Base-by-base conservation (phyloP, 2,888 invertebrate species). In the Drosophila greeni region DNA sequence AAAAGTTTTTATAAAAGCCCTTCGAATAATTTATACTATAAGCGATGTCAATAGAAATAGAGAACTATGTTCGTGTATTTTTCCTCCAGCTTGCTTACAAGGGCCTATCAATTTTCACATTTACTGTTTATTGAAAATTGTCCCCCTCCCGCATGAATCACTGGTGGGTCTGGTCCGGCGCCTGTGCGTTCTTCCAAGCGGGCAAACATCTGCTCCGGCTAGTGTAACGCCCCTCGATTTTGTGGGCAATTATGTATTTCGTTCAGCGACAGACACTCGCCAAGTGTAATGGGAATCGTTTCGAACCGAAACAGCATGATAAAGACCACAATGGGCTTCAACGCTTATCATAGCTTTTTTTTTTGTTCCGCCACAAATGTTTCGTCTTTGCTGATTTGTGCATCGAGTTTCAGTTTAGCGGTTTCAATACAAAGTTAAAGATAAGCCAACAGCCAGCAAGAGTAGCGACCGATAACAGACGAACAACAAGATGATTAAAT, bases 161-260 rank as follows among this genome's bases (percentile, higher is more conserved):
- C 33, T 47, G 67, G 31, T 7, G 6, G 4, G 18, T 12, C 16
- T 29, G 45, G 16, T 9, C 36, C 40, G 39, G 40, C 31, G 23
- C 18, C 37, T 11, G 12, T 18, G 24, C 24, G 36, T 40, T 60
- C 20, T n/a, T 26, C 11, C n/a, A 33, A 43, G 40, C 16, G 26
- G 51, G 3, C 20, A 20, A 69, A 61, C 64, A 70, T 64, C 70
- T 69, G 69, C 18, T 26, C 23, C 40, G 18, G 36, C 43, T 20
- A 47, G 23, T 57, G 37, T 29, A 59, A 71, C 71, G 72, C 71
- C 71, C 72, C 72, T 67, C 37, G 33, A 71, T 55, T 55, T 54
- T 16, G 29, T 33, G 31, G 33, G 60, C 34, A 60, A 60, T 60
- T 60, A 43, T 52, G 39, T 14, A 48, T 48, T 49, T n/a, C 16